Evolutionary conservation across 2,797 vertebrate genomes (phyloP).

Genomic region (Apogon hyalosoma): DNA sequence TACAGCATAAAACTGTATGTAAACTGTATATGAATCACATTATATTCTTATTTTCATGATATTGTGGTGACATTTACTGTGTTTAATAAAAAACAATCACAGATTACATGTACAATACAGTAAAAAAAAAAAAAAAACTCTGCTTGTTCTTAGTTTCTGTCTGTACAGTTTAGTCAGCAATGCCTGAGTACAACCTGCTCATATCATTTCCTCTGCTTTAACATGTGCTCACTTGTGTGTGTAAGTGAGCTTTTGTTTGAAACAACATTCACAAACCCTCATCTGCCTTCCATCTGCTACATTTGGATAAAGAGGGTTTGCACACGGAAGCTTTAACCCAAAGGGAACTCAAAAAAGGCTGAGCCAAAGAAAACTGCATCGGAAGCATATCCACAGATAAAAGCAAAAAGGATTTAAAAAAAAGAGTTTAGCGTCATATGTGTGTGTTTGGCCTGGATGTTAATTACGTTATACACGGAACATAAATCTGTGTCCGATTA

Average conservation of each 20-base stretch:
- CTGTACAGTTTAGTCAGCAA: conserved; percentile 3
- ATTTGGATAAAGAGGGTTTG: conserved; percentile 35
- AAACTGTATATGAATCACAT: too few species aligned
- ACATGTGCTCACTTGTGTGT: conserved; percentile 1
- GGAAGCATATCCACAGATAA: conserved; percentile 34
- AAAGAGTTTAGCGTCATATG: conserved; percentile 13
- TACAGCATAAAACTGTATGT: background rate
- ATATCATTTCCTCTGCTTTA: background rate
- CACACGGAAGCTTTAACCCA: conserved; percentile 43
- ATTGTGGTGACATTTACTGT: too few species aligned
- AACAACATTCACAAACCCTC: conserved; percentile 22
- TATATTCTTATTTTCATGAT: too few species aligned
- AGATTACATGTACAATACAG: background rate
- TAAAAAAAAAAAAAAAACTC: too few species aligned
- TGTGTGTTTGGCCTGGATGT: conserved; percentile 3
- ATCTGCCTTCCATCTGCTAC: conserved; percentile 37
- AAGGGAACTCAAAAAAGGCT: conserved; percentile 53
- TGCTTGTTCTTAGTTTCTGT: too few species aligned
- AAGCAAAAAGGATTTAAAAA: conserved; percentile 14
- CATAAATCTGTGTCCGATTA: too few species aligned
- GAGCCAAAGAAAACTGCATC: conserved; percentile 38
- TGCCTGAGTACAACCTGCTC: conserved; percentile 6
- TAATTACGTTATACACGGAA: too few species aligned
- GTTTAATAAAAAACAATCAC: too few species aligned
- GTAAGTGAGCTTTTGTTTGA: conserved; percentile 23